These are phyloP conservation scores for Amiota minor DNA, from an alignment of 2,888 invertebrate species.

Conservation along the genomic window DNA sequence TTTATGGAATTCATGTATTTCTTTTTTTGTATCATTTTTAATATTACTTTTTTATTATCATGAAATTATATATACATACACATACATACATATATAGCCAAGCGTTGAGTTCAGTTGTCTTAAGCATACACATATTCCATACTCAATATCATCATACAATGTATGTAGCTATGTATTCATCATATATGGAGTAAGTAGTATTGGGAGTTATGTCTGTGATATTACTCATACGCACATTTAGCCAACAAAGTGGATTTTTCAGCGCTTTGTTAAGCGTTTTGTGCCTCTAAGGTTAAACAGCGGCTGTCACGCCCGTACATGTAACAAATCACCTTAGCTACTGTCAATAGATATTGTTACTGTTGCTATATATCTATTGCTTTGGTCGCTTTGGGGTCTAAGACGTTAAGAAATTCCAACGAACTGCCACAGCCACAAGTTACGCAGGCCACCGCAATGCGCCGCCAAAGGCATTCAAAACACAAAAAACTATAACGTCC, in stretches of 20 bases:
- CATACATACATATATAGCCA: no score
- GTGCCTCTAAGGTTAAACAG: conserved; percentile 44
- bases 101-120: conserved; percentile 9
- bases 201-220: conserved; percentile 27
- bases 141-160: neutral
- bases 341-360: conserved; percentile 54
- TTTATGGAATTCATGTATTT: conserved; percentile 33
- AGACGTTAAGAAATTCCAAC: conserved; percentile 6
- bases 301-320: conserved; percentile 28
- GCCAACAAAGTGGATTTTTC: conserved; percentile 33
- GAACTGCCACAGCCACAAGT: conserved; percentile 11
- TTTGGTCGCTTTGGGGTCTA: conserved; percentile 40
- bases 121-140: neutral
- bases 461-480: conserved; percentile 43
- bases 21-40: conserved; percentile 51
- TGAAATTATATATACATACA: no score
- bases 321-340: conserved; percentile 31
- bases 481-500: no score
- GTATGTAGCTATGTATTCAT: conserved; percentile 17
- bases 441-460: conserved; percentile 58
- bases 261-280: conserved; percentile 32
- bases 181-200: conserved; percentile 23
- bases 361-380: conserved; percentile 51
- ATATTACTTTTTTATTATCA: conserved; percentile 17
- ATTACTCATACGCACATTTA: conserved; percentile 63